A percentile compares a stretch with the other conserved stretches of the same genome.
Conservation (phyloP, 2,797 vertebrate species). For the Hozukius guyotensis region DNA sequence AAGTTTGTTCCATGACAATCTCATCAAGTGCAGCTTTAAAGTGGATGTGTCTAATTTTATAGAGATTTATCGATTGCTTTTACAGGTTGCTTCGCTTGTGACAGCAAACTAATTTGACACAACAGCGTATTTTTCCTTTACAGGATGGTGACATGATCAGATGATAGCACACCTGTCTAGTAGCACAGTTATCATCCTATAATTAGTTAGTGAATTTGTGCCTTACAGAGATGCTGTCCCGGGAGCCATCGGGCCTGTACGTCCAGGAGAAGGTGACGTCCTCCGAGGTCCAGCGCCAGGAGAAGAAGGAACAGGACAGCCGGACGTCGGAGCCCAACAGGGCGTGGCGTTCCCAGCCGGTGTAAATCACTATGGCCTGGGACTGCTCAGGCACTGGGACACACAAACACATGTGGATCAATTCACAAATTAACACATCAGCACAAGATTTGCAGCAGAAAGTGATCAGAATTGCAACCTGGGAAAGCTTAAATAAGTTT, state of each 20-base stretch:
- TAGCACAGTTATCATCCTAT: neutral
- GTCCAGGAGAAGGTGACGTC: slow-evolving; percentile 87
- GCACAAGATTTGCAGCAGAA: neutral
- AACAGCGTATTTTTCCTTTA: neutral
- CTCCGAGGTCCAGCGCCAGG: slow-evolving; percentile 85
- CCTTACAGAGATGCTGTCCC: slow-evolving; percentile 81
- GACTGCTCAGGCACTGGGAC: slow-evolving; percentile 77
- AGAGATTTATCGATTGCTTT: neutral
- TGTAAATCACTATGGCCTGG: slow-evolving; percentile 83
- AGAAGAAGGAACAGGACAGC: slow-evolving; percentile 87
- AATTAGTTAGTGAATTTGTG: neutral
- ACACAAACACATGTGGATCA: neutral
- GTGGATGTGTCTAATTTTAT: neutral
- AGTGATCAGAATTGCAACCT: neutral
- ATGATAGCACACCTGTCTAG: neutral
- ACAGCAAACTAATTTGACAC: neutral
- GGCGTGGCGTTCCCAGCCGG: slow-evolving; percentile 85
- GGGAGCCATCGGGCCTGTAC: slow-evolving; percentile 81
- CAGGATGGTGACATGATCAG: neutral
- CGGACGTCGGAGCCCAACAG: slow-evolving; percentile 81
- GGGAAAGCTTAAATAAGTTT: neutral
- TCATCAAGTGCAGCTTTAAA: slow-evolving; percentile 10
- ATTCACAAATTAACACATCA: neutral
- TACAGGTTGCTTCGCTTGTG: neutral
- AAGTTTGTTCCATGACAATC: neutral